Conservation (phyloP, 2,113 vertebrate species). For the Notechis scutatus region DNA sequence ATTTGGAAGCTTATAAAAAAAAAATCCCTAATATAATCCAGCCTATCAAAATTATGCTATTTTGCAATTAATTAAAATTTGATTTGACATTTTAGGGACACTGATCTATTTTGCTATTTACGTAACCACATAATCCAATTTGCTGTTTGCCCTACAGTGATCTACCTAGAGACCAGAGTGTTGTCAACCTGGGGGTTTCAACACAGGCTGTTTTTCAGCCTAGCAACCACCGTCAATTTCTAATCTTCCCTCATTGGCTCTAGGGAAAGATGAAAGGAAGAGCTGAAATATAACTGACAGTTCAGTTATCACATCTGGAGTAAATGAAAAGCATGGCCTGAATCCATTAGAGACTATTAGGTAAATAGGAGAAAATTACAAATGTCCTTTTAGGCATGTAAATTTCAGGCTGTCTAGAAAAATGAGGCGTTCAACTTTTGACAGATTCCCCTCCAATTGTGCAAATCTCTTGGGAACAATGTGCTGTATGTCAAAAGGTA, state of each 20-base stretch:
- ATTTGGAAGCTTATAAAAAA: slow-evolving; percentile 9
- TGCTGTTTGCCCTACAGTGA: slow-evolving; percentile 76
- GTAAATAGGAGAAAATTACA: slow-evolving; percentile 88
- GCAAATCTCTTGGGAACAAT: slow-evolving; percentile 33
- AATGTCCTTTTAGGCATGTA: slow-evolving; percentile 84
- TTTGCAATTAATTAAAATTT: slow-evolving; percentile 67
- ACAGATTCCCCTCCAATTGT: slow-evolving; percentile 40
- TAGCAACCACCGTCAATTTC: slow-evolving; percentile 68
- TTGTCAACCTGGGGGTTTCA: slow-evolving; percentile 75
- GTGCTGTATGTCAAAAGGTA: slow-evolving; percentile 38
- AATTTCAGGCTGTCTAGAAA: slow-evolving; percentile 67
- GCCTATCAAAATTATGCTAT: slow-evolving; percentile 38
- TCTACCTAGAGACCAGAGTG: slow-evolving; percentile 73
- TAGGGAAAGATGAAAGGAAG: slow-evolving; percentile 87
- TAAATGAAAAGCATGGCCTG: slow-evolving; percentile 94
- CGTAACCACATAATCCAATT: slow-evolving; percentile 84
- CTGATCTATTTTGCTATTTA: slow-evolving; percentile 82
- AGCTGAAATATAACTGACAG: slow-evolving; percentile 84
- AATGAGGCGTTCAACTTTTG: slow-evolving; percentile 66
- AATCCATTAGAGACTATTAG: slow-evolving; percentile 92
- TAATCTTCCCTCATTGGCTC: slow-evolving; percentile 87
- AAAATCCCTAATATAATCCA: slow-evolving; percentile 9
- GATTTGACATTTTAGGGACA: slow-evolving; percentile 76
- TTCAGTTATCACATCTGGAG: slow-evolving; percentile 89
- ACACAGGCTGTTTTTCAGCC: slow-evolving; percentile 66